Base-by-base conservation (phyloP, 2,113 vertebrate genomes). In the Bos indicus region DNA sequence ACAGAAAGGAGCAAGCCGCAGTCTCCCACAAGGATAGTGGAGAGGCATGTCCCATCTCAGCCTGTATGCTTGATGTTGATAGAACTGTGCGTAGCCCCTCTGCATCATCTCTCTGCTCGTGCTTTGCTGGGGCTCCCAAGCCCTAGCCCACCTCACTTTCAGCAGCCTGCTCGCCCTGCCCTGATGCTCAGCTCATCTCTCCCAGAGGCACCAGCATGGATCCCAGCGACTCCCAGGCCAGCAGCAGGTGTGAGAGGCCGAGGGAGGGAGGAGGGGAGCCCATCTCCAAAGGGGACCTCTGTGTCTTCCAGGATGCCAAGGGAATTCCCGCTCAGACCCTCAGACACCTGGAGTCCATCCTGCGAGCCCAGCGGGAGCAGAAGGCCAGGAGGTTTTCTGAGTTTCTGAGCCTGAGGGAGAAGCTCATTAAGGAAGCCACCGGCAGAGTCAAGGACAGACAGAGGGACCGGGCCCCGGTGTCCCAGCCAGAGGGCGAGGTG, bases 241-340 rank as follows among this genome's bases (percentile, higher is more conserved):
- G 48, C 36, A 36, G 33, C 59, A 64, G 81, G 33, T 21, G 4
- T 26, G 30, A 52, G 51, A 92, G 86, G 43, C 59, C 28, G 57
- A 51, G 83, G 43, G 19, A 40, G 77, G 57, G 74, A 33, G 2
- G 8, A 51, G 11, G 30, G 43, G 21, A 52, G 48, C 40, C 64
- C 36, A 25, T 25, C 16, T 60, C n/a, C 10, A 33, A 51, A 83
- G 46, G 52, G 56, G 59, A 60, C 80, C 33, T 85, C 3, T 93
- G 40, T 93, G 46, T 97, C 21, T 91, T 96, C 92, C 91, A 99
- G 99, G 98, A 74, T 28, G 86, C 93, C 3, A 98, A 98, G 51
- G 98, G 98, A 92, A 98, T 99, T 62, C 74, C 99, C 0, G 36
- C 46, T 51, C 91, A 87, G 78, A 98, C 97, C 43, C 90, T 98